phyloP scores from a whole-genome alignment of 2,888 invertebrate genomes.

The Sminthurinus aureus region DNA sequence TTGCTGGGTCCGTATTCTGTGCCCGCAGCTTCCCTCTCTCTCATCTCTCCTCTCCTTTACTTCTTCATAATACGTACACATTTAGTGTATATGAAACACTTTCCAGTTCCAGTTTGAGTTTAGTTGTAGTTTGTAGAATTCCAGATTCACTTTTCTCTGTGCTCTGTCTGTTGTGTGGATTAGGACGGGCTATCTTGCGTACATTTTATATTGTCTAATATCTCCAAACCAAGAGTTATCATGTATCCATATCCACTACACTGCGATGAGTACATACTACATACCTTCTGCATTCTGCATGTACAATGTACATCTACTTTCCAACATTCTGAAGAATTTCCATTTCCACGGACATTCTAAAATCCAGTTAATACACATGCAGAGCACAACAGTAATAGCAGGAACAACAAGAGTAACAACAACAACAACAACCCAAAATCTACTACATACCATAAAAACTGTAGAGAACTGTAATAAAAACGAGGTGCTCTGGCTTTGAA shows the following conservation, averaged over 20 bases:
- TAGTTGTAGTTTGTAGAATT: background rate
- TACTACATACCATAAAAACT: constrained; percentile 33
- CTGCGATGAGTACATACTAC: background rate
- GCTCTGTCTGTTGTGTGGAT: background rate
- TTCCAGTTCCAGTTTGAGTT: background rate
- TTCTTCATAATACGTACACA: no score
- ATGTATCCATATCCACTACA: background rate
- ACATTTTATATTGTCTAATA: background rate
- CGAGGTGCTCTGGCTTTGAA: constrained; percentile 37
- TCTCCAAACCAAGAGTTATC: background rate
- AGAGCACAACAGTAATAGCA: constrained; percentile 7
- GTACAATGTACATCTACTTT: background rate
- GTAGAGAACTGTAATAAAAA: constrained; percentile 31
- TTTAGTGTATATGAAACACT: background rate
- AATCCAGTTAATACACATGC: constrained; percentile 31
- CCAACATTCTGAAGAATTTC: constrained; percentile 16
- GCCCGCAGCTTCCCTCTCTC: constrained; percentile 31
- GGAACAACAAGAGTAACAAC: no score
- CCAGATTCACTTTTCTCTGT: background rate
- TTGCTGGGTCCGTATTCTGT: constrained; percentile 28
- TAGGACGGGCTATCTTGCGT: background rate
- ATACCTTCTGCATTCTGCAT: constrained; percentile 21
- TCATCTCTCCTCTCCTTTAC: constrained; percentile 6
- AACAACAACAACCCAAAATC: constrained; percentile 1
- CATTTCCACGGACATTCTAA: constrained; percentile 40